These are phyloP conservation scores for Pollenia angustigena DNA, from an alignment of 2,888 invertebrate species.

Conservation along the genomic window DNA sequence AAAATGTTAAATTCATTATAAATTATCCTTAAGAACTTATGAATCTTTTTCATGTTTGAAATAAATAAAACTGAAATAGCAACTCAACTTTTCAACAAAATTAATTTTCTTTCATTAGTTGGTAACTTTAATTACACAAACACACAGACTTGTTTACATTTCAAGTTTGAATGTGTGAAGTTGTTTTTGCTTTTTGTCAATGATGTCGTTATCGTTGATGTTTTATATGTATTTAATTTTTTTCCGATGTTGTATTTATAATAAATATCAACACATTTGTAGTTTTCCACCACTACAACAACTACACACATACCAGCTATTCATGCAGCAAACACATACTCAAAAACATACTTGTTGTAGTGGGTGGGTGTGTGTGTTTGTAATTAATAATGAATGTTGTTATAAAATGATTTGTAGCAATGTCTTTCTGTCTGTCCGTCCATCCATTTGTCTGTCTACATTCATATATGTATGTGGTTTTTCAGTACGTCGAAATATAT, in stretches of 20 bases:
- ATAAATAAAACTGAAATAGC: background rate
- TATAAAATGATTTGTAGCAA: conserved; percentile 42
- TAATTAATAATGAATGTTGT: conserved; percentile 30
- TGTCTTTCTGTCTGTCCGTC: background rate
- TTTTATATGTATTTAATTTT: conserved; percentile 19
- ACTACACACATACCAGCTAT: background rate
- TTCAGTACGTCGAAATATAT: conserved; percentile 63
- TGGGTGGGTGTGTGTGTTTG: background rate
- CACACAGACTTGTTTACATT: background rate
- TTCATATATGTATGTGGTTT: conserved; percentile 43
- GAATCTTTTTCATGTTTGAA: background rate
- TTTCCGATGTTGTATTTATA: background rate
- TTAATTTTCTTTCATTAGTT: conserved; percentile 44
- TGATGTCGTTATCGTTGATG: conserved; percentile 46
- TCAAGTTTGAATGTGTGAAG: background rate
- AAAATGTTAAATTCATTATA: background rate
- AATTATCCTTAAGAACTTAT: conserved; percentile 25
- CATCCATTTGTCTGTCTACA: background rate
- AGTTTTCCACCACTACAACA: background rate
- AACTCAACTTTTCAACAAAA: conserved; percentile 35
- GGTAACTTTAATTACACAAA: conserved; percentile 28
- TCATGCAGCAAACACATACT: background rate
- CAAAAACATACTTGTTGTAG: background rate
- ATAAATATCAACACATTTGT: conserved; percentile 46
- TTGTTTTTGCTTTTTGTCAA: conserved; percentile 6